Percentiles rank a stretch among this genome's conserved stretches.
phyloP scores from a whole-genome alignment of 2,888 invertebrate species.

The Sepiola atlantica region DNA sequence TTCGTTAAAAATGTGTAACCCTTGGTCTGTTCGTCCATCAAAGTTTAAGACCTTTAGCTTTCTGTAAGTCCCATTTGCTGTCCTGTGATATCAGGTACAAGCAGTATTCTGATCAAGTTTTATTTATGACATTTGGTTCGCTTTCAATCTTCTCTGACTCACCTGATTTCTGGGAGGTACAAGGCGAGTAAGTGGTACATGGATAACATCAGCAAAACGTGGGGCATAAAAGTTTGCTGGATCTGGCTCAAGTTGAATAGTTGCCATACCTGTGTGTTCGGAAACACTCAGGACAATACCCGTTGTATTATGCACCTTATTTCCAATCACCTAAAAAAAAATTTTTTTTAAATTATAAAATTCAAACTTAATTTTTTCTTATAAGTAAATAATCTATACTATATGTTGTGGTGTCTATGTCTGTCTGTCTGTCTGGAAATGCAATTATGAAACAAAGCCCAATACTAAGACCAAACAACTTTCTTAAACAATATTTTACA shows the following conservation, averaged over 20 bases:
- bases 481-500: too few species aligned
- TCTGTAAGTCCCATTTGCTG: too few species aligned
- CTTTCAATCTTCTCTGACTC: neutral
- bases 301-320: slow-evolving; percentile 64
- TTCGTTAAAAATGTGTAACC: too few species aligned
- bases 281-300: slow-evolving; percentile 71
- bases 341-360: neutral
- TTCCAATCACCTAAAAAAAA: slow-evolving; percentile 68
- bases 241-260: slow-evolving; percentile 64
- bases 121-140: neutral
- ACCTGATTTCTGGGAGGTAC: slow-evolving; percentile 69
- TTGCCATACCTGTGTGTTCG: slow-evolving; percentile 71
- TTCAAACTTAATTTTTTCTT: neutral
- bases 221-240: slow-evolving; percentile 58
- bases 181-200: slow-evolving; percentile 69
- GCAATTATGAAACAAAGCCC: too few species aligned
- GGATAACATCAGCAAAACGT: slow-evolving; percentile 68
- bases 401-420: too few species aligned
- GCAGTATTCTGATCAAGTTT: too few species aligned
- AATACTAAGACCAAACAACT: too few species aligned
- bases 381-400: neutral
- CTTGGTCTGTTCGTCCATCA: too few species aligned
- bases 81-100: too few species aligned
- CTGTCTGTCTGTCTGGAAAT: too few species aligned
- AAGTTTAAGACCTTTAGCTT: too few species aligned